These are phyloP conservation scores for Eulithis prunata DNA, from an alignment of 2,888 invertebrate genomes.

Conservation along the genomic window DNA sequence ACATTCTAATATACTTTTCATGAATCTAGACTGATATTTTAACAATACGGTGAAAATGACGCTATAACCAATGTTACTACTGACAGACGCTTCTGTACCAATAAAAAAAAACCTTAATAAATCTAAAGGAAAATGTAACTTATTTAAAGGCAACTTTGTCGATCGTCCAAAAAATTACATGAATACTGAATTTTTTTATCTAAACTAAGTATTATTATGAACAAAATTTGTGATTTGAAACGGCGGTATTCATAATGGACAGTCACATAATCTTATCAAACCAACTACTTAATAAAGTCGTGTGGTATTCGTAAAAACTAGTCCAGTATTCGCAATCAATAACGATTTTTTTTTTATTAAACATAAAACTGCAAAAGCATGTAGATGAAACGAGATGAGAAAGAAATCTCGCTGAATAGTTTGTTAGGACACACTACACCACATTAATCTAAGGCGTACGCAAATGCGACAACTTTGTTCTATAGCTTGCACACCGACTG, in stretches of 20 bases:
- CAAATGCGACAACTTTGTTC: constrained; percentile 62
- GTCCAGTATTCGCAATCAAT: constrained; percentile 14
- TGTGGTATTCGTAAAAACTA: too few species aligned
- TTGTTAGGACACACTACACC: constrained; percentile 77
- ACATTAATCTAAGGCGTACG: constrained; percentile 69
- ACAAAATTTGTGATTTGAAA: not conserved
- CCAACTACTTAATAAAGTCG: too few species aligned
- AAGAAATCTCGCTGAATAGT: constrained; percentile 73
- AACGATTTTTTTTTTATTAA: too few species aligned
- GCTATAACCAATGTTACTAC: not conserved
- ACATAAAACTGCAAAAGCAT: constrained; percentile 41
- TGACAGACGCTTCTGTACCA: not conserved
- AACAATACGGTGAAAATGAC: too few species aligned
- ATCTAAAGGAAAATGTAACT: not conserved
- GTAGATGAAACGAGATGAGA: constrained; percentile 32
- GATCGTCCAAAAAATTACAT: constrained; percentile 42
- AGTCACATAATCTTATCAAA: too few species aligned
- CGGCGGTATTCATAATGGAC: too few species aligned
- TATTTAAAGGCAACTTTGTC: not conserved
- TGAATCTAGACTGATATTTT: too few species aligned
- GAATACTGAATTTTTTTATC: constrained; percentile 51
- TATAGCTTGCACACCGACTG: constrained; percentile 50
- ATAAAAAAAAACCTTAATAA: not conserved
- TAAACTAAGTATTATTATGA: constrained; percentile 29
- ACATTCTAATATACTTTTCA: too few species aligned